Evolutionary conservation across 2,888 invertebrate species (phyloP).

Genomic region (Agonopterix alstromeriana): DNA sequence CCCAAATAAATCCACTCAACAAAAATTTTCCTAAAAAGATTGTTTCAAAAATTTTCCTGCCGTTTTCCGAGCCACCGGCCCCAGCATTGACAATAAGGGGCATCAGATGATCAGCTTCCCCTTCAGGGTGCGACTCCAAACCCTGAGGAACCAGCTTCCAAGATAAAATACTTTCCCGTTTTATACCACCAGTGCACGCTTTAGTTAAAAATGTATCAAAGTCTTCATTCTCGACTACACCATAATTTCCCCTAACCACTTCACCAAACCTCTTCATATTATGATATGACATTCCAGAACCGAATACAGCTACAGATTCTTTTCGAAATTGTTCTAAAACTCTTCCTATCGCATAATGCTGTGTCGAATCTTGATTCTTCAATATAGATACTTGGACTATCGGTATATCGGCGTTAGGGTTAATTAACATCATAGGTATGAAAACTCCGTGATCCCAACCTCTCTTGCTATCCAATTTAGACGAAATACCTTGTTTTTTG

Average conservation of each 20-base stretch:
- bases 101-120: slow-evolving; percentile 40
- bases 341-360: slow-evolving; percentile 35
- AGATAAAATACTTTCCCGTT: slow-evolving; percentile 14
- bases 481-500: slow-evolving; percentile 22
- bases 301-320: slow-evolving; percentile 34
- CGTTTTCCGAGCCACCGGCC: slow-evolving; percentile 26
- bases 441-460: slow-evolving; percentile 50
- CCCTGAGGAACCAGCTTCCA: slow-evolving; percentile 27
- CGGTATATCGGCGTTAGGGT: slow-evolving; percentile 38
- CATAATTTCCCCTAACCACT: slow-evolving; percentile 3
- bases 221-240: slow-evolving; percentile 16
- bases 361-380: slow-evolving; percentile 28
- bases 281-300: slow-evolving; percentile 40
- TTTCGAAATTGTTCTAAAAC: slow-evolving; percentile 30
- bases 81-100: slow-evolving; percentile 36
- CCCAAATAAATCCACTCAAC: slow-evolving; percentile 37
- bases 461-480: slow-evolving; percentile 28
- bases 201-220: slow-evolving; percentile 25
- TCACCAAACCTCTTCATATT: slow-evolving; percentile 24
- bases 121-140: slow-evolving; percentile 26
- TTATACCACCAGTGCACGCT: slow-evolving; percentile 18
- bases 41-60: slow-evolving; percentile 27
- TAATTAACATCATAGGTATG: slow-evolving; percentile 42
- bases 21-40: slow-evolving; percentile 26
- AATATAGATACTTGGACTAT: slow-evolving; percentile 38